phyloP scores from a whole-genome alignment of 2,888 invertebrate species.

The Acronicta leporina region DNA sequence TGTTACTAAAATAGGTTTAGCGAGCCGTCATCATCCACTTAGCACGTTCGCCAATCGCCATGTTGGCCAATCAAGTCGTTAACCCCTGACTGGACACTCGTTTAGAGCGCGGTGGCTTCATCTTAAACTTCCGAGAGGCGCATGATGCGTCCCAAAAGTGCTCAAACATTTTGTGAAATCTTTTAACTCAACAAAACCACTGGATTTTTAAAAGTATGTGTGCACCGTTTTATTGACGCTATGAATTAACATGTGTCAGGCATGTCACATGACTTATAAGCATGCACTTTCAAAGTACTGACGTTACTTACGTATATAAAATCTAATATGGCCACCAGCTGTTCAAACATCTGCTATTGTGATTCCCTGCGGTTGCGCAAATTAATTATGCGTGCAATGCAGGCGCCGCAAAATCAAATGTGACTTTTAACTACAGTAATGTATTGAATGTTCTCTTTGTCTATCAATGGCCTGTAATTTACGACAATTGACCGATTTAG shows the following conservation, averaged over 20 bases:
- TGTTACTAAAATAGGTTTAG: slow-evolving; percentile 68
- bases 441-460: slow-evolving; percentile 49
- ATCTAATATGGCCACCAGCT: slow-evolving; percentile 76
- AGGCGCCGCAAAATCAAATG: slow-evolving; percentile 65
- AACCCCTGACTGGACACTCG: slow-evolving; percentile 72
- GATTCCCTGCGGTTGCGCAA: slow-evolving; percentile 75
- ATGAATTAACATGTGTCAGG: slow-evolving; percentile 55
- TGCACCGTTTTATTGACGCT: slow-evolving; percentile 24
- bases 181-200: neutral
- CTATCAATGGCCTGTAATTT: slow-evolving; percentile 54
- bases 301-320: slow-evolving; percentile 69
- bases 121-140: slow-evolving; percentile 18
- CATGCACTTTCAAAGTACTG: slow-evolving; percentile 64
- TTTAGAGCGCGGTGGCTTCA: slow-evolving; percentile 31
- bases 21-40: slow-evolving; percentile 83
- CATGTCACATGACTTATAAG: slow-evolving; percentile 53
- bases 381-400: slow-evolving; percentile 74
- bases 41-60: slow-evolving; percentile 82
- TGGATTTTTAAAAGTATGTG: slow-evolving; percentile 3
- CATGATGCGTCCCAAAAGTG: slow-evolving; percentile 18
- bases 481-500: slow-evolving; percentile 58
- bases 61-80: slow-evolving; percentile 85
- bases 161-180: slow-evolving; percentile 14
- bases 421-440: slow-evolving; percentile 59
- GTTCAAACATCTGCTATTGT: slow-evolving; percentile 80